A percentile compares a stretch with the other conserved stretches of the same genome.
phyloP scores from a whole-genome alignment of 2,888 invertebrate species.

The Chydorus sphaericus region DNA sequence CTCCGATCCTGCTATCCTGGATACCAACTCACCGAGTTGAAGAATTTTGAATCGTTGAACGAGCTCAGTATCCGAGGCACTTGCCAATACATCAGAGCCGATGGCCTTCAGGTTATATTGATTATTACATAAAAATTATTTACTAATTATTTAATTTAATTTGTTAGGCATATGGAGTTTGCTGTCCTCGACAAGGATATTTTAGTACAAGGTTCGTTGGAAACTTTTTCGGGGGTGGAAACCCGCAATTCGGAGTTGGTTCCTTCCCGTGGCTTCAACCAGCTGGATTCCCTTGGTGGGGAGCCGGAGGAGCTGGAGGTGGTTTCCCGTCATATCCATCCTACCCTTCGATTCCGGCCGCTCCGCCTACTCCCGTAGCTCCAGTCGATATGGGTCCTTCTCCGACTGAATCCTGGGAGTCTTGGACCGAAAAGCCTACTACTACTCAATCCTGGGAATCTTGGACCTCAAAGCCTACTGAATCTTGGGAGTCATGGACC shows the following conservation, averaged over 20 bases:
- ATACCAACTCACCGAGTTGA: conserved; percentile 24
- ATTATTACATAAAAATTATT: not conserved
- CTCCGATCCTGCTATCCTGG: not conserved
- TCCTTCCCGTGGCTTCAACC: not conserved
- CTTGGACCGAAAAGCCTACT: not conserved
- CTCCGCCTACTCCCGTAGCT: too few species aligned
- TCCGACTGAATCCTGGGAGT: too few species aligned
- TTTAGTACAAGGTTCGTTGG: not conserved
- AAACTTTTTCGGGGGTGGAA: not conserved
- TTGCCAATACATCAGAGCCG: not conserved
- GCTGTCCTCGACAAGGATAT: not conserved
- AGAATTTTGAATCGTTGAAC: conserved; percentile 36
- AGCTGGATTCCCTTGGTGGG: not conserved
- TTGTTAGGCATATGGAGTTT: not conserved
- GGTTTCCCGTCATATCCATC: too few species aligned
- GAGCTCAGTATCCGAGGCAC: conserved; percentile 25
- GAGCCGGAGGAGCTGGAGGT: too few species aligned
- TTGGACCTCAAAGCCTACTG: not conserved
- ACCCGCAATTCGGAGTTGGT: too few species aligned
- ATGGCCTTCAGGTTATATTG: not conserved
- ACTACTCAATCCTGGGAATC: conserved; percentile 5
- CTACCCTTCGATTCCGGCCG: too few species aligned
- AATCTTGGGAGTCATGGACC: not conserved
- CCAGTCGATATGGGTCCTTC: too few species aligned
- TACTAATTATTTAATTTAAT: not conserved